A percentile compares a stretch with the other conserved stretches of the same genome.
Evolutionary conservation across 92 coral and sea anemone genomes (phyloP).

Genomic region (Diadumene lineata): DNA sequence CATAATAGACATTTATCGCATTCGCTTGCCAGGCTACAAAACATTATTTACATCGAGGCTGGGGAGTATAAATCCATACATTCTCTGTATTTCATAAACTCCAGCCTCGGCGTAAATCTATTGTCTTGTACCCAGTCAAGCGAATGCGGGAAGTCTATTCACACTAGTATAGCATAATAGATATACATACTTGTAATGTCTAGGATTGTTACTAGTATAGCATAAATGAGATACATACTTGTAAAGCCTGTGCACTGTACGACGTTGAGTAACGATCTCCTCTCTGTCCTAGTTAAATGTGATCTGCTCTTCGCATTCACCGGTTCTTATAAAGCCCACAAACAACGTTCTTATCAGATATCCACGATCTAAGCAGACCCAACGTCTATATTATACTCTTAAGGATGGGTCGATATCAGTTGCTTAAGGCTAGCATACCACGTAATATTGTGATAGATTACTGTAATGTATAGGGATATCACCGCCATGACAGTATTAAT

Average conservation of each 20-base stretch:
- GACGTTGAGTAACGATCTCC: neutral
- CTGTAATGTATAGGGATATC: neutral
- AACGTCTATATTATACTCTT: neutral
- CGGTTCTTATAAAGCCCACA: slow-evolving; percentile 2
- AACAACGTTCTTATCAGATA: neutral
- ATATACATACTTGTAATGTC: too few relatives aligned
- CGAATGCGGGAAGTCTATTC: too few relatives aligned
- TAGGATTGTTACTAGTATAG: too few relatives aligned
- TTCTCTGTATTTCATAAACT: too few relatives aligned
- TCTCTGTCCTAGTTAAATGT: neutral
- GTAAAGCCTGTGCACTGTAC: neutral
- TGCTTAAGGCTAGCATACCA: neutral
- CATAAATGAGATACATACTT: neutral
- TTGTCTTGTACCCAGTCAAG: too few relatives aligned
- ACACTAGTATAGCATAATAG: too few relatives aligned
- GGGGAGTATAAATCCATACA: too few relatives aligned
- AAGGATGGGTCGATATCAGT: neutral
- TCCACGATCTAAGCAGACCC: neutral
- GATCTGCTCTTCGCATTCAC: neutral
- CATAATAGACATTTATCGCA: too few relatives aligned
- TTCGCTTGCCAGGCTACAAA: too few relatives aligned
- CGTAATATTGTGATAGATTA: neutral
- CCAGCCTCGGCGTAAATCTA: too few relatives aligned
- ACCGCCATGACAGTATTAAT: neutral
- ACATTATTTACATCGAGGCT: too few relatives aligned